Evolutionary conservation across 2,113 vertebrate species (phyloP), one percentile per base, ranked within the genome.

Genomic region (Phalacrocorax carbo): DNA sequence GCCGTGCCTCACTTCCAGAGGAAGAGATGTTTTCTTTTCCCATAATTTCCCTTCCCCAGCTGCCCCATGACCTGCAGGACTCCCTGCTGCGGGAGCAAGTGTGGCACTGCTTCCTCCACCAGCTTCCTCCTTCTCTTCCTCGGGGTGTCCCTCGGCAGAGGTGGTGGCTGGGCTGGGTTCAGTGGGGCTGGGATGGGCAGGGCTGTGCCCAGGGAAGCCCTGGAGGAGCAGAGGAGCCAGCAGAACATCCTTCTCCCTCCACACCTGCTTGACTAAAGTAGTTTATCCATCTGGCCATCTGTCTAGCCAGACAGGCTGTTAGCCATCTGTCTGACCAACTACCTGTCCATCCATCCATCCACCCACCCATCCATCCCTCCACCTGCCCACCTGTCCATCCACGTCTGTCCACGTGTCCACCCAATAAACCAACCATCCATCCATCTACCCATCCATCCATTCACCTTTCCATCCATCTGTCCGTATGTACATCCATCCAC

Each of bases 21-120:
- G 54, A 94, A 40, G 57, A 81, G 93, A 68, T 6, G 7, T 8
- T 94, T 82, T 51, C 26, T 69, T 93, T 93, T 61, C 87, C 87
- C 70, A 4, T 40, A 79, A 85, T 29, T 38, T 93, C 48, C 66
- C 68, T 51, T n/a, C 14, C 18, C 14, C 4, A 4, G n/a, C 30
- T 2, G 0, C 2, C 7, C 8, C 0, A 0, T 2, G 4, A 65
- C n/a, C 23, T 30, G 27, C 58, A 55, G 62, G 75, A n/a, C 26
- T 79, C 83, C 51, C 30, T 22, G 57, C n/a, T 36, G 54, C 2
- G 0, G 68, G 25, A 70, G 5, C 1, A 1, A 22, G 64, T 32
- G 48, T 2, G 2, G 61, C 1, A 3, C 18, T 62, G 30, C 83
- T 86, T 77, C 89, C 73, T 86, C 60, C 19, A 14, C 36, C 49